Percentiles rank a stretch among this genome's conserved stretches.
Evolutionary conservation across 1,140 invertebrate genomes (phyloP).

Genomic region (Galleria mellonella): DNA sequence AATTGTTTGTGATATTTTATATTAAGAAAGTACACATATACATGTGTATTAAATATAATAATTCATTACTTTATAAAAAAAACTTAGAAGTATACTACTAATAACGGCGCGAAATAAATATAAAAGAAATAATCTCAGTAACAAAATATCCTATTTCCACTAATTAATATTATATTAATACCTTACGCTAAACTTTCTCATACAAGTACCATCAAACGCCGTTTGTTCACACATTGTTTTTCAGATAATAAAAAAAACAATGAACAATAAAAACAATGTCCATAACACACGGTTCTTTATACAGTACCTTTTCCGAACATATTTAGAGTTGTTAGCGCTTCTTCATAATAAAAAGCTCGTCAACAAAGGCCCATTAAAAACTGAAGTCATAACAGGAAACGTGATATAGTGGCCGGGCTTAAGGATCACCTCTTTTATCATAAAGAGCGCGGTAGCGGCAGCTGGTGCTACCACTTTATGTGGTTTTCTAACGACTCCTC

Average conservation of each 20-base stretch:
- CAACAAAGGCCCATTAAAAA: slow-evolving; percentile 63
- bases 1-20: too few relatives aligned
- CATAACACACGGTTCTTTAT: slow-evolving; percentile 20
- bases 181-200: too few relatives aligned
- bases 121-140: too few relatives aligned
- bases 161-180: too few relatives aligned
- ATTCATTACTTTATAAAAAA: too few relatives aligned
- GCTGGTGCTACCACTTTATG: slow-evolving; percentile 62
- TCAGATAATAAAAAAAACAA: slow-evolving; percentile 26
- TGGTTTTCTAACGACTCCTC: slow-evolving; percentile 60
- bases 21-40: too few relatives aligned
- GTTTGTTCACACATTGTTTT: neutral
- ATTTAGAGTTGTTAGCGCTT: slow-evolving; percentile 46
- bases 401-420: slow-evolving; percentile 56
- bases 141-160: too few relatives aligned
- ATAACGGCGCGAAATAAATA: too few relatives aligned
- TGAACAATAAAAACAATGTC: slow-evolving; percentile 27
- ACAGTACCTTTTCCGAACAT: slow-evolving; percentile 26
- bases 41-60: too few relatives aligned
- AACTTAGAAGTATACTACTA: too few relatives aligned
- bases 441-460: slow-evolving; percentile 61
- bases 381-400: slow-evolving; percentile 71
- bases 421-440: slow-evolving; percentile 62
- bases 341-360: slow-evolving; percentile 50
- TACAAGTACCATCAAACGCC: neutral